Base-by-base conservation (phyloP, 1,140 invertebrate species). In the Diorhabda sublineata region DNA sequence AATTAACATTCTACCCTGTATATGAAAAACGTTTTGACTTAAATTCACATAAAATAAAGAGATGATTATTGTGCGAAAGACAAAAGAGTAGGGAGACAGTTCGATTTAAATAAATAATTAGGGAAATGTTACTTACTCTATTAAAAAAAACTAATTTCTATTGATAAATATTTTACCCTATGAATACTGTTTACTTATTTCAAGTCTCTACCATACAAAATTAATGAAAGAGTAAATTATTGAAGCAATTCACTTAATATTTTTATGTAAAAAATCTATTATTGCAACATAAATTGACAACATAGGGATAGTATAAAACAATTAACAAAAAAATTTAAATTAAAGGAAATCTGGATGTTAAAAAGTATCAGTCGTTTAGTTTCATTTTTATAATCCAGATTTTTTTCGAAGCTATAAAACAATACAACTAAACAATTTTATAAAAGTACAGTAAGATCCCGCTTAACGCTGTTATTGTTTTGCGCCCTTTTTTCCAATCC, bases 1-100 rank as follows among this genome's bases (percentile, higher is more conserved):
- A 60, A 60, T 60, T 45, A 66, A 66, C 42, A 66, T n/a, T 66
- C 64, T 66, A 66, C 64, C 64, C 64, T 66, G 64, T 66, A 59
- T 59, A 66, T 11, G 56, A 57, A 66, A 44, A 59, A 66, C 11
- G 42, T 66, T 66, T 47, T n/a, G 42, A 62, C 41, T 62, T n/a
- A n/a, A 59, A 26, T 66, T 57, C 11, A 66, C 59, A 66, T 11
- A 59, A 8, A 58, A 66, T 43, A 66, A 9, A 60, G 0, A 60
- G 59, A 66, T 45, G 7, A 58, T 43, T 59, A 66, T 59, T 66
- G 64, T 60, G 64, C 64, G 57, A 45, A 9, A 42, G 61, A 62
- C 9, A 7, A n/a, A 62, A 60, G 43, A 66, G 9, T 59, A 42
- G 45, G 52, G 42, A 56, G 47, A 52, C 47, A 52, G 6, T 52